Conservation (phyloP, 2,797 vertebrate species). For the Philypnodon macrostomus region DNA sequence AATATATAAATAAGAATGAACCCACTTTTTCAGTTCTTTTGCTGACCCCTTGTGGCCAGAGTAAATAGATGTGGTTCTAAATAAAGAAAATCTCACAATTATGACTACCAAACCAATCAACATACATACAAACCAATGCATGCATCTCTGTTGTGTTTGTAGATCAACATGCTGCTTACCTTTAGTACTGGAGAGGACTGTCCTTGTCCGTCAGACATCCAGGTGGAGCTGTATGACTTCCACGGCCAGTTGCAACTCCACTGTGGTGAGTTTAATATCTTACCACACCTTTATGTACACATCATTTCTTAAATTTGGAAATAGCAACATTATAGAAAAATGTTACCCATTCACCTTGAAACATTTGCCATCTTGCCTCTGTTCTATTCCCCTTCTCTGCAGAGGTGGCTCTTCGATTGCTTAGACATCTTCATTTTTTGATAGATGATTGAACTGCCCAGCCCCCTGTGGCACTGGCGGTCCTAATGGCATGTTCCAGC, state of each 20-base stretch:
- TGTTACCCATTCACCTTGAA: neutral
- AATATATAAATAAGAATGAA: too few species aligned
- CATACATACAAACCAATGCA: neutral
- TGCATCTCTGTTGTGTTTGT: slow-evolving; percentile 47
- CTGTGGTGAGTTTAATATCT: slow-evolving; percentile 83
- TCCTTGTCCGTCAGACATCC: slow-evolving; percentile 92
- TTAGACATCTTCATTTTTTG: slow-evolving; percentile 58
- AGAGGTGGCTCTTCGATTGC: slow-evolving; percentile 38
- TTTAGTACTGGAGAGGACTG: slow-evolving; percentile 94
- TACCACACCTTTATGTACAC: neutral
- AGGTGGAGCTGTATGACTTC: slow-evolving; percentile 90
- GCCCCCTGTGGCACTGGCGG: slow-evolving; percentile 13
- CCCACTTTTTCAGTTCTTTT: too few species aligned
- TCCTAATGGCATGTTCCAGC: slow-evolving; percentile 30
- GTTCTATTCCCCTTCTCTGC: slow-evolving; percentile 14
- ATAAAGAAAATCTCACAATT: too few species aligned
- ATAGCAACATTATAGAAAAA: neutral
- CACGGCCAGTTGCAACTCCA: slow-evolving; percentile 93
- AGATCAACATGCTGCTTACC: slow-evolving; percentile 98
- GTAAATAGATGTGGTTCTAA: too few species aligned
- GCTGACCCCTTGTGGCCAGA: too few species aligned
- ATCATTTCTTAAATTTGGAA: too few species aligned
- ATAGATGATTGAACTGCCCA: slow-evolving; percentile 65
- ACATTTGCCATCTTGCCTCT: slow-evolving; percentile 3
- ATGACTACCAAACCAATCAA: too few species aligned